A percentile compares a stretch with the other conserved stretches of the same genome.
Evolutionary conservation across 2,797 vertebrate genomes (phyloP).

Genomic region (Parotocinclus haroldoi): DNA sequence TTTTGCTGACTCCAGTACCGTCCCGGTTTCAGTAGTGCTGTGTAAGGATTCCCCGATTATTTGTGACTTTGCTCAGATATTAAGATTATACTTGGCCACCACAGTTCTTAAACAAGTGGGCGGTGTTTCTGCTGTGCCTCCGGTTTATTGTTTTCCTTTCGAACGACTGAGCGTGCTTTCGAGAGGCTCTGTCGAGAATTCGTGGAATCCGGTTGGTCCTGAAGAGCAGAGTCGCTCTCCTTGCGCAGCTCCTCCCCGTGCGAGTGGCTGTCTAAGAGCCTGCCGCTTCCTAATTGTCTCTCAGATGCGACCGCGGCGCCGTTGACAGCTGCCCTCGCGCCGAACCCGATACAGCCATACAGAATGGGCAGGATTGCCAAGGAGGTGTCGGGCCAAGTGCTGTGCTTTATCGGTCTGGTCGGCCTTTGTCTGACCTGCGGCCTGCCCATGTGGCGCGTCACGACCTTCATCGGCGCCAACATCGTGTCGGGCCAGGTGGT

Average conservation of each 20-base stretch:
- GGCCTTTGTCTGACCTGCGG: slow-evolving; percentile 63
- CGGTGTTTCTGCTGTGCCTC: too few species aligned
- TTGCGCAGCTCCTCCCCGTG: slow-evolving; percentile 51
- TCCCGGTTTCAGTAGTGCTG: too few species aligned
- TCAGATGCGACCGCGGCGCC: slow-evolving; percentile 22
- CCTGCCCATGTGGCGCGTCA: slow-evolving; percentile 75
- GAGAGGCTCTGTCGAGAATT: too few species aligned
- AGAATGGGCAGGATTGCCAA: slow-evolving; percentile 69
- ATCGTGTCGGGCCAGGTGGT: slow-evolving; percentile 72
- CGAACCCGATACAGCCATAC: not conserved
- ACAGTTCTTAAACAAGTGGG: too few species aligned
- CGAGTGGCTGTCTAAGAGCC: slow-evolving; percentile 38
- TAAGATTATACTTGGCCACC: too few species aligned
- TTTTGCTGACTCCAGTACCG: too few species aligned
- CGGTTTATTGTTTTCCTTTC: too few species aligned
- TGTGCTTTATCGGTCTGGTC: slow-evolving; percentile 65
- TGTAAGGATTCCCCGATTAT: too few species aligned
- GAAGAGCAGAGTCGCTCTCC: slow-evolving; percentile 41
- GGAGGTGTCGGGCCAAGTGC: slow-evolving; percentile 64
- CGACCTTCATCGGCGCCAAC: slow-evolving; percentile 71
- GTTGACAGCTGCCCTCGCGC: not conserved
- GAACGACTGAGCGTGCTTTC: too few species aligned
- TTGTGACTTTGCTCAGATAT: too few species aligned
- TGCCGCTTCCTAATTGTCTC: slow-evolving; percentile 37
- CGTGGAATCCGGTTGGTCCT: slow-evolving; percentile 63